phyloP scores from a whole-genome alignment of 1,140 invertebrate genomes.

The Papilio helenus region DNA sequence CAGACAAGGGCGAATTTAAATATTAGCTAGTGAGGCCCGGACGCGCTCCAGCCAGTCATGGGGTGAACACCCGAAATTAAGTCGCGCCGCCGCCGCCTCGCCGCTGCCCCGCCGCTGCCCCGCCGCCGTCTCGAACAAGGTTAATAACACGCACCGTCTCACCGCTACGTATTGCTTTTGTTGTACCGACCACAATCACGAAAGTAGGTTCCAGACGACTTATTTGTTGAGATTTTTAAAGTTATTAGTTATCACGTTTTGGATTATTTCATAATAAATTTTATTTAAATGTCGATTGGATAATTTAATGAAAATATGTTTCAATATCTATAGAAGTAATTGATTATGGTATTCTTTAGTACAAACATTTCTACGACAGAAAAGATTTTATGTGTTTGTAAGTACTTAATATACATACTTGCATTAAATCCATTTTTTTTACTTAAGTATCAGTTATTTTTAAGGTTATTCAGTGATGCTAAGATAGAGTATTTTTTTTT shows the following conservation, averaged over 20 bases:
- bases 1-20: constrained; percentile 57
- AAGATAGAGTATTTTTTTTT: neutral
- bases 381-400: neutral
- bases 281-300: neutral
- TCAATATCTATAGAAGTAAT: neutral
- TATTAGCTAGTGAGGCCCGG: constrained; percentile 46
- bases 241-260: neutral
- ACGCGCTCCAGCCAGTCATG: constrained; percentile 43
- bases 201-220: neutral
- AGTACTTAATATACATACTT: neutral
- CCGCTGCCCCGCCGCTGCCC: neutral
- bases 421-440: neutral
- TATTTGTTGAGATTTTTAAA: neutral
- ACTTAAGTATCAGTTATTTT: neutral
- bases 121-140: constrained; percentile 42
- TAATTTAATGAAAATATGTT: neutral
- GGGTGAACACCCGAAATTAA: constrained; percentile 39
- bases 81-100: constrained; percentile 21
- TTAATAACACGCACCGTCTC: constrained; percentile 36
- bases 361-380: too few species aligned
- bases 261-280: neutral
- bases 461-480: neutral
- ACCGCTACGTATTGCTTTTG: constrained; percentile 1
- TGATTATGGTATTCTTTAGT: neutral
- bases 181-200: neutral